These are phyloP conservation scores for Leucozona laternaria DNA, from an alignment of 2,888 invertebrate species.

Conservation along the genomic window DNA sequence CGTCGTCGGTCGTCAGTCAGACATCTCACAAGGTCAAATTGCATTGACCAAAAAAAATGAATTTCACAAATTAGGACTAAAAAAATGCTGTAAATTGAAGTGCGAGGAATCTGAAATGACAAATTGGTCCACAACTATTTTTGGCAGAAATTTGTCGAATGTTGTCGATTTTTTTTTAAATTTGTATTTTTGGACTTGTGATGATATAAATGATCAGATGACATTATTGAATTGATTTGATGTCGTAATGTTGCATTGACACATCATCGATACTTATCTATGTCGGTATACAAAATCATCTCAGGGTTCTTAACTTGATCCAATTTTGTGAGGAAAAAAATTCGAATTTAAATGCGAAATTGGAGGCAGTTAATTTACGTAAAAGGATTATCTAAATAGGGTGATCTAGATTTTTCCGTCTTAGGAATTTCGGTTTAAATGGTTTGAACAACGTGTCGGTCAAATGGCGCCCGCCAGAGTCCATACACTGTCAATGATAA, in stretches of 20 bases:
- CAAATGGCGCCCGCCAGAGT: no score
- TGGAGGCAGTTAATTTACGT: neutral
- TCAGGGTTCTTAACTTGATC: constrained; percentile 25
- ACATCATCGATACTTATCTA: constrained; percentile 5
- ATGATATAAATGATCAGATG: constrained; percentile 27
- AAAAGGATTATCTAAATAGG: neutral
- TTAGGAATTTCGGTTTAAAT: no score
- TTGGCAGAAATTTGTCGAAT: constrained; percentile 34
- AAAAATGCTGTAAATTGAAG: constrained; percentile 39
- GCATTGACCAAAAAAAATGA: constrained; percentile 32
- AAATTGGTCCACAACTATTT: constrained; percentile 43
- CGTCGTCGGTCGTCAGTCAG: no score
- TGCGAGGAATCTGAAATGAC: constrained; percentile 50
- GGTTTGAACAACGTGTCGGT: no score
- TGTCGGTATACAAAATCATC: neutral
- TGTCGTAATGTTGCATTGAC: constrained; percentile 18
- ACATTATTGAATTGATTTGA: constrained; percentile 26
- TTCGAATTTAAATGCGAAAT: constrained; percentile 1
- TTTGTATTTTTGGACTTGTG: constrained; percentile 18
- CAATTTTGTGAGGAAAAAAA: neutral
- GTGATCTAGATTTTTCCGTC: constrained; percentile 31
- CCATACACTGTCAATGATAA: no score
- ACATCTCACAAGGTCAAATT: constrained; percentile 52
- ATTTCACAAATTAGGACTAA: constrained; percentile 37
- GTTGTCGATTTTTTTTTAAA: neutral